Conservation (phyloP, 2,113 vertebrate genomes). For the Mesembrinibis cayennensis region DNA sequence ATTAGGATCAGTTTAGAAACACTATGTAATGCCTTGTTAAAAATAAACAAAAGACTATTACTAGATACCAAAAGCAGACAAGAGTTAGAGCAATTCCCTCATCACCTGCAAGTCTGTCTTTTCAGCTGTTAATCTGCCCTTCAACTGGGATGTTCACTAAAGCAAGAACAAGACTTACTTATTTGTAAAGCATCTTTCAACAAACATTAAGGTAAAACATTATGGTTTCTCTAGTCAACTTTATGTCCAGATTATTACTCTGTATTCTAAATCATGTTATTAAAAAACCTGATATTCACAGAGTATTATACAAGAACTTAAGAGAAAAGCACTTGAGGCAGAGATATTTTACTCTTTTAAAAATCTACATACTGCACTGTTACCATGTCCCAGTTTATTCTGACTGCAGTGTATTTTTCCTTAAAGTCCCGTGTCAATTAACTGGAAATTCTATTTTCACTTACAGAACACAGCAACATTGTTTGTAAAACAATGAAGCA, state of each 20-base stretch:
- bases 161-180: background rate
- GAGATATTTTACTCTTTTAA: background rate
- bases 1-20: background rate
- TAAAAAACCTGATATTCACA: background rate
- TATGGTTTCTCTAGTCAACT: background rate
- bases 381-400: background rate
- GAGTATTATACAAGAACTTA: background rate
- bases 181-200: background rate
- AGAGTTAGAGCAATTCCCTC: background rate
- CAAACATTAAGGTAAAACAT: background rate
- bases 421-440: background rate
- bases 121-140: background rate
- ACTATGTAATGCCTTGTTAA: background rate
- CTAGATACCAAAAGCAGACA: background rate
- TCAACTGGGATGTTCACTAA: background rate
- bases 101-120: background rate
- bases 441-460: slow-evolving; percentile 25
- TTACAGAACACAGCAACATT: slow-evolving; percentile 27
- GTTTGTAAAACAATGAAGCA: slow-evolving; percentile 43
- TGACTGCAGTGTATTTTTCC: background rate
- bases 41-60: background rate
- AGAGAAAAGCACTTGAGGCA: background rate
- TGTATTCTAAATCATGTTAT: background rate
- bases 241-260: background rate
- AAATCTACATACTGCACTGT: background rate